Conservation (phyloP, 2,113 vertebrate genomes). For the Regulus satrapa region DNA sequence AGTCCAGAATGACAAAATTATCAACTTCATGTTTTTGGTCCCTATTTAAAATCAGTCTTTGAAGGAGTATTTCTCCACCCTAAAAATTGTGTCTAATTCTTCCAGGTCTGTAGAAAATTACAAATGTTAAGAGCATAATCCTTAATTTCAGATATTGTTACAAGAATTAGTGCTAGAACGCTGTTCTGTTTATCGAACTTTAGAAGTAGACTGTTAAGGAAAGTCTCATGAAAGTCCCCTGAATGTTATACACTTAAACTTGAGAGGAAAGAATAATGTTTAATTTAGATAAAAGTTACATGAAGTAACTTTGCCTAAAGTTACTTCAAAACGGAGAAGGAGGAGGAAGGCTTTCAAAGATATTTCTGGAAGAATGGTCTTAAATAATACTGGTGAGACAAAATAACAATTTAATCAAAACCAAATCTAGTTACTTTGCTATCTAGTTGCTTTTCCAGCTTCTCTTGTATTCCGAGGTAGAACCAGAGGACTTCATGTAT, state of each 20-base stretch:
- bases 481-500: background rate
- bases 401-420: slow-evolving; percentile 1
- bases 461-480: background rate
- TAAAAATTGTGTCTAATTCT: background rate
- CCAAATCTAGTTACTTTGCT: background rate
- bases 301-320: background rate
- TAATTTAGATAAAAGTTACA: background rate
- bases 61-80: background rate
- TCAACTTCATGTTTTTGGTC: background rate
- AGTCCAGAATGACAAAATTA: background rate
- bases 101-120: background rate
- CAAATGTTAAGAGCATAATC: background rate
- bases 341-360: background rate
- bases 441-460: background rate
- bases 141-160: background rate
- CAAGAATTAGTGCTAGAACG: background rate
- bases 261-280: background rate
- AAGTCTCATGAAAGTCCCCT: background rate
- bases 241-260: background rate
- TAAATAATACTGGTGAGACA: background rate
- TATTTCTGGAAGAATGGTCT: background rate
- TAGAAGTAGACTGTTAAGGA: background rate
- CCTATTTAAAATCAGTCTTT: background rate
- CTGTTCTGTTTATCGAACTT: background rate
- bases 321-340: background rate